These are phyloP conservation scores for Isurus oxyrinchus DNA, from an alignment of 2,113 vertebrate species.

Conservation along the genomic window DNA sequence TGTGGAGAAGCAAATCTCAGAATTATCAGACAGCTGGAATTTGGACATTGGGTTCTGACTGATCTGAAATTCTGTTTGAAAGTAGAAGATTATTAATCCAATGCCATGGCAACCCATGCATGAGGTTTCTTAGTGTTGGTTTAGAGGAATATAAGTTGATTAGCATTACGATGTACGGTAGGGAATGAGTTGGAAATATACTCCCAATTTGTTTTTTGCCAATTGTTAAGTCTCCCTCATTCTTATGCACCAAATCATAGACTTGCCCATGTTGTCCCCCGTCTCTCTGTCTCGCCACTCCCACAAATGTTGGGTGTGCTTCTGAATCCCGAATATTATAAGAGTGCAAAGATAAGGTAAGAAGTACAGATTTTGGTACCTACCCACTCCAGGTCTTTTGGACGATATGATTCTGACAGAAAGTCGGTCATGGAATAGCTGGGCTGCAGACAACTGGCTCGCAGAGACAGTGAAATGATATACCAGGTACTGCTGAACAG, in stretches of 20 bases:
- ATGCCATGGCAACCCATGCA: not conserved
- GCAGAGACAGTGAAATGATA: constrained; percentile 49
- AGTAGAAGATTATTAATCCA: not conserved
- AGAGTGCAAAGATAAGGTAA: not conserved
- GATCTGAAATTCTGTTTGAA: not conserved
- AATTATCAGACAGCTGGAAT: not conserved
- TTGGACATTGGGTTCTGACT: not conserved
- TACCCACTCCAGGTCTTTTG: constrained; percentile 60
- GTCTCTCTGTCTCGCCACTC: not conserved
- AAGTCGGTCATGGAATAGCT: constrained; percentile 51
- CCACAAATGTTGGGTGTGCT: not conserved
- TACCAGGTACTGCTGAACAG: constrained; percentile 49
- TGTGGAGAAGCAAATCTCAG: not conserved
- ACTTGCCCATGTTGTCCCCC: not conserved
- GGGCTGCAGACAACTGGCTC: constrained; percentile 28
- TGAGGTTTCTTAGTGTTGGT: not conserved
- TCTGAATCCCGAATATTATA: not conserved
- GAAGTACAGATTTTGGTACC: constrained; percentile 16
- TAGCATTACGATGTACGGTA: not conserved
- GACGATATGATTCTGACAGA: constrained; percentile 61
- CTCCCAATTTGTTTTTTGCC: not conserved
- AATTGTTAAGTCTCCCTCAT: not conserved
- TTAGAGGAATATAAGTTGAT: not conserved
- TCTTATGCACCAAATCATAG: not conserved
- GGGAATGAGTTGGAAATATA: not conserved